These are phyloP conservation scores for Lepidurus arcticus DNA, from an alignment of 1,140 invertebrate species.

Conservation along the genomic window DNA sequence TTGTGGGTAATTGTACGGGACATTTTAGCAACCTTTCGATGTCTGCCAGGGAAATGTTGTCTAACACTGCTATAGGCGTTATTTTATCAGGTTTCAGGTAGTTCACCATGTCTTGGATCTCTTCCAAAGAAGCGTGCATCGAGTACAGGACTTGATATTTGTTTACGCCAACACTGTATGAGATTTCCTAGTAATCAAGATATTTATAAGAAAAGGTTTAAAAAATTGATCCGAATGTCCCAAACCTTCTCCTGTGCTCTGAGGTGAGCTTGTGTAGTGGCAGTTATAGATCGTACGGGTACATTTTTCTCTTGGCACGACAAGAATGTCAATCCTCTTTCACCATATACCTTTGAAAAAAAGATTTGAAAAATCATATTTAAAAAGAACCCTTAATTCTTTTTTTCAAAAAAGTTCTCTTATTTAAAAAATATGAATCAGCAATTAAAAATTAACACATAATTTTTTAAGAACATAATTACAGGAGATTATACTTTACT, in stretches of 20 bases:
- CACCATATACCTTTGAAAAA: background rate
- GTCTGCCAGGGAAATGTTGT: background rate
- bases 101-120: background rate
- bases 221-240: background rate
- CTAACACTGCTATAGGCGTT: background rate
- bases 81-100: background rate
- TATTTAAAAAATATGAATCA: background rate
- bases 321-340: background rate
- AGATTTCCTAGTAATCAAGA: background rate
- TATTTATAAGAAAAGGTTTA: background rate
- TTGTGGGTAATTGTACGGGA: background rate
- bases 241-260: background rate
- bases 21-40: background rate
- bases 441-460: background rate
- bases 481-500: background rate
- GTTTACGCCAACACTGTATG: background rate
- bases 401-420: no score
- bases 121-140: slow-evolving; percentile 11
- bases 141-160: background rate
- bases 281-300: background rate
- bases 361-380: background rate
- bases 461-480: background rate
- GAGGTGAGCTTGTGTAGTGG: background rate
- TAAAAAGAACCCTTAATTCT: background rate
- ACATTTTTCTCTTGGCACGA: background rate